These are phyloP conservation scores for Leptonema lineaticorne DNA, from an alignment of 1,140 invertebrate genomes.

Conservation along the genomic window DNA sequence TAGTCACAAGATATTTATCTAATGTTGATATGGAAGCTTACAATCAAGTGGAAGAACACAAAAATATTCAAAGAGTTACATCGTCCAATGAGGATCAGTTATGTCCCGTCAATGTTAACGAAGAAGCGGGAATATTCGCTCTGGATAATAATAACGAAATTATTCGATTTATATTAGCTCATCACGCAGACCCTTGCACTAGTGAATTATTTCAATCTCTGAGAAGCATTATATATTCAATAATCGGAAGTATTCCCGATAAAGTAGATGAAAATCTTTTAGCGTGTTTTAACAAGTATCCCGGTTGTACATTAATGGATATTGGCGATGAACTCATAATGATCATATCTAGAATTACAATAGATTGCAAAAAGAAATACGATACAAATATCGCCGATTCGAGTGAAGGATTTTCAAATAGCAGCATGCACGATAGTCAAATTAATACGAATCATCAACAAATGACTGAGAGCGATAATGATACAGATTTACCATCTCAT, in stretches of 20 bases:
- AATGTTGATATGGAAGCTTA: constrained; percentile 44
- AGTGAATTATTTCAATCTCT: constrained; percentile 49
- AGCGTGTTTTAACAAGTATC: constrained; percentile 50
- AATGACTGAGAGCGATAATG: neutral
- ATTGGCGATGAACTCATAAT: constrained; percentile 52
- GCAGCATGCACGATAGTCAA: neutral
- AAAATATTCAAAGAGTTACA: constrained; percentile 8
- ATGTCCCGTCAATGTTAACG: neutral
- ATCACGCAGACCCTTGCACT: constrained; percentile 51
- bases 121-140: constrained; percentile 26
- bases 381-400: neutral
- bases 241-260: constrained; percentile 41
- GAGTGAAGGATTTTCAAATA: neutral
- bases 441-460: neutral
- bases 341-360: constrained; percentile 46
- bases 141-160: constrained; percentile 51
- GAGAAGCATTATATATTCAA: constrained; percentile 46
- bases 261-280: constrained; percentile 46
- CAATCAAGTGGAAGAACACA: constrained; percentile 19
- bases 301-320: constrained; percentile 50
- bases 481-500: constrained; percentile 37
- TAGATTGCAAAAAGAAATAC: constrained; percentile 10
- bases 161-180: constrained; percentile 49
- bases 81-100: constrained; percentile 13
- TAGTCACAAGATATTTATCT: constrained; percentile 50